Evolutionary conservation across 2,113 vertebrate genomes (phyloP).

Genomic region (Zapornia atra): DNA sequence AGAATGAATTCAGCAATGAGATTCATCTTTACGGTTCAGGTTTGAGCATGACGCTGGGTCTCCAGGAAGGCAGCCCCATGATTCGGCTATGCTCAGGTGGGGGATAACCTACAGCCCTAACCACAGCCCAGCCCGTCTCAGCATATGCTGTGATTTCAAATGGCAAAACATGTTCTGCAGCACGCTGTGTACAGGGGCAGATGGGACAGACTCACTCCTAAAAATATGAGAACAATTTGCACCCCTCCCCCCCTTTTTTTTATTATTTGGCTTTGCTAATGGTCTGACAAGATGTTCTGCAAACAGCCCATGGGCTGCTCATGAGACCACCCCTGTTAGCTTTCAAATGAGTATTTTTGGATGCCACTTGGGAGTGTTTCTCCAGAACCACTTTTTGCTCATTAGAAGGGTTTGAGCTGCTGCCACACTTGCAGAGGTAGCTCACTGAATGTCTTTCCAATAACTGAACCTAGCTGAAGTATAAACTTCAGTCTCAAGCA

Average conservation of each 20-base stretch:
- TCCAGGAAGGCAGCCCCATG: not conserved
- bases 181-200: accelerated
- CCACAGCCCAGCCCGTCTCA: not conserved
- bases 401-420: not conserved
- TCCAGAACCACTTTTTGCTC: not conserved
- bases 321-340: not conserved
- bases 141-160: not conserved
- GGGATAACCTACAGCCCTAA: not conserved
- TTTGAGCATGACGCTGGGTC: not conserved
- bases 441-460: not conserved
- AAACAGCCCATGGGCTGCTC: not conserved
- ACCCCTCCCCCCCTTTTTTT: not conserved
- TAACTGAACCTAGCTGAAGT: not conserved
- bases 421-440: not conserved
- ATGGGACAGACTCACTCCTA: not conserved
- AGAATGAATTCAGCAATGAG: not conserved
- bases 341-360: not conserved
- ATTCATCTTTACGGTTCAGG: not conserved
- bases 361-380: not conserved
- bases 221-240: not conserved
- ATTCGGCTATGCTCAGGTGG: not conserved
- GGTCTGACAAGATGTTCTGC: not conserved
- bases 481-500: not conserved
- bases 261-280: not conserved
- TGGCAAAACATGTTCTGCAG: not conserved